A percentile compares a stretch with the other conserved stretches of the same genome.
These are phyloP conservation scores for Dromas ardeola DNA, from an alignment of 2,113 vertebrate species.

Conservation along the genomic window DNA sequence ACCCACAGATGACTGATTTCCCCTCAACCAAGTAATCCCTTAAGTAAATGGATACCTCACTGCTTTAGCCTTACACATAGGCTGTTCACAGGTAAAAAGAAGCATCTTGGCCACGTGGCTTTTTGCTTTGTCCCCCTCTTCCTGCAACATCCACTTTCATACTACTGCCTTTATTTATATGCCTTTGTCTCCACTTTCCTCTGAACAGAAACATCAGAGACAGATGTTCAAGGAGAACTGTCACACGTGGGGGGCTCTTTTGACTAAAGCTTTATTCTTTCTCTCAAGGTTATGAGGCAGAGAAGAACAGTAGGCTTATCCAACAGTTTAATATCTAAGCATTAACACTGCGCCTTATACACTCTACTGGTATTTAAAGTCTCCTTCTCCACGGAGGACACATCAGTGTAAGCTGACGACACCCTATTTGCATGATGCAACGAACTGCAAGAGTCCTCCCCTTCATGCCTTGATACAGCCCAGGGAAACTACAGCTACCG, in stretches of 20 bases:
- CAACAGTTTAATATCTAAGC: not conserved
- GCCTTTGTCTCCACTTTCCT: not conserved
- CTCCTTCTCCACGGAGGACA: not conserved
- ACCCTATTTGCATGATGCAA: constrained; percentile 7
- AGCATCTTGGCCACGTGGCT: not conserved
- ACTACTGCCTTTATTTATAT: not conserved
- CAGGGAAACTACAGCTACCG: not conserved
- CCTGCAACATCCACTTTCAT: not conserved
- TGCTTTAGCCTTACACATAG: not conserved
- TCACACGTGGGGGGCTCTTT: not conserved
- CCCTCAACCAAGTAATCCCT: not conserved
- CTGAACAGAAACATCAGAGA: not conserved
- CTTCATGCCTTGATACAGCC: not conserved
- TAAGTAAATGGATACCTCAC: not conserved
- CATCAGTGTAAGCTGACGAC: not conserved
- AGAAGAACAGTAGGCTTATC: not conserved
- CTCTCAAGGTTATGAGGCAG: not conserved
- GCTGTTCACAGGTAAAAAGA: not conserved
- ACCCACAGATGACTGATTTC: not conserved
- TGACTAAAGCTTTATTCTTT: not conserved
- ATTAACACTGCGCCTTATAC: not conserved
- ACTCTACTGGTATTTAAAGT: not conserved
- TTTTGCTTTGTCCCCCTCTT: not conserved
- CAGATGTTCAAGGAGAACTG: not conserved
- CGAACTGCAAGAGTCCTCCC: not conserved